Conservation (phyloP, 2,888 invertebrate genomes). For the Epinotia bilunana region DNA sequence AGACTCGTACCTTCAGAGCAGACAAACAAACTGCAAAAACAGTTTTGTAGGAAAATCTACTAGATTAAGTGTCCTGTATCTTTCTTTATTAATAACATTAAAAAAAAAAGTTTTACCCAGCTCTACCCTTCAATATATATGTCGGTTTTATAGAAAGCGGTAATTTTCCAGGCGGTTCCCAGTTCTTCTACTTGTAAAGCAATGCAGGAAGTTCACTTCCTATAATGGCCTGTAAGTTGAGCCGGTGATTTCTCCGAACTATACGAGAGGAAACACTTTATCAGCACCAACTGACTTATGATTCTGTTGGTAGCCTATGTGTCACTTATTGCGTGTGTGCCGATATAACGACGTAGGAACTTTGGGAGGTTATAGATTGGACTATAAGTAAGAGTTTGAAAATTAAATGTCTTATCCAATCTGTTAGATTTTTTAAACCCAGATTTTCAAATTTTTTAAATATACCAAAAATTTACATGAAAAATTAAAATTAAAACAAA, state of each 20-base stretch:
- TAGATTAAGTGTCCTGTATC: no score
- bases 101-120: neutral
- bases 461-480: no score
- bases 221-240: conserved; percentile 17
- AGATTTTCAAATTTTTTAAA: no score
- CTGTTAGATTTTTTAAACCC: no score
- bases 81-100: no score
- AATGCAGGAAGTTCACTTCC: conserved; percentile 34
- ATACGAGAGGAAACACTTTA: conserved; percentile 28
- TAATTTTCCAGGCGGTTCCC: neutral
- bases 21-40: no score
- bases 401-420: no score
- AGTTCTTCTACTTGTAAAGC: neutral
- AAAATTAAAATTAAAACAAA: no score
- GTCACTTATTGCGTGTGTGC: neutral
- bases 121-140: neutral
- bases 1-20: no score
- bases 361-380: no score
- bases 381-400: no score
- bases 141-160: neutral
- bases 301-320: neutral
- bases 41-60: no score
- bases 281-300: conserved; percentile 14
- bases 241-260: conserved; percentile 32
- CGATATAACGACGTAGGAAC: neutral